Evolutionary conservation across 2,797 vertebrate species (phyloP).

Genomic region (Poeciliopsis presidionis): DNA sequence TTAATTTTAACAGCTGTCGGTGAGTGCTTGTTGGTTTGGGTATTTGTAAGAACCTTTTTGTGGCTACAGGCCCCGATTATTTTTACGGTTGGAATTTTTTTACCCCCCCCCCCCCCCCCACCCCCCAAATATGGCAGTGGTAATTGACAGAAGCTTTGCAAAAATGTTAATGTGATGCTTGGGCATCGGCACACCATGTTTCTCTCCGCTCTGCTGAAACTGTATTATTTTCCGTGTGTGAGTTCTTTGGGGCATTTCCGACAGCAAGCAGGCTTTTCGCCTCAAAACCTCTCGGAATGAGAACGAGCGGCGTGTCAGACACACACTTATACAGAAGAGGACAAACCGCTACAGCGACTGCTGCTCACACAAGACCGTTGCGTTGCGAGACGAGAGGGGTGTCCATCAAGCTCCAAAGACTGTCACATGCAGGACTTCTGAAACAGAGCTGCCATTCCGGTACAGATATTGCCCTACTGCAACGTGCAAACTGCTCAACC

Average conservation of each 20-base stretch:
- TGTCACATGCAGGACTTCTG: neutral
- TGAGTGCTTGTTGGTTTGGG: too few relatives aligned
- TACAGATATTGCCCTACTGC: neutral
- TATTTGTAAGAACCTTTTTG: slow-evolving; percentile 8
- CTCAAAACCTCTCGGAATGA: slow-evolving; percentile 10
- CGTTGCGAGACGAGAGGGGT: slow-evolving; percentile 2
- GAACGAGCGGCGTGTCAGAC: slow-evolving; percentile 4
- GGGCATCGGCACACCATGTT: slow-evolving; percentile 29
- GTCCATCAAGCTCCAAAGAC: slow-evolving; percentile 6
- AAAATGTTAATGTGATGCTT: slow-evolving; percentile 40
- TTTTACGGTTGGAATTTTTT: slow-evolving; percentile 7
- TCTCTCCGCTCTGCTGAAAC: slow-evolving; percentile 24
- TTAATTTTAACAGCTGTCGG: too few relatives aligned
- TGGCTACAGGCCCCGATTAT: neutral
- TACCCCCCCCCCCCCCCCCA: too few relatives aligned
- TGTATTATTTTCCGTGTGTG: slow-evolving; percentile 19
- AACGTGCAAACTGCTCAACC: neutral
- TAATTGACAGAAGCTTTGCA: slow-evolving; percentile 39
- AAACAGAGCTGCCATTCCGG: neutral
- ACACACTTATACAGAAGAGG: slow-evolving; percentile 6
- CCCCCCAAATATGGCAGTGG: slow-evolving; percentile 19
- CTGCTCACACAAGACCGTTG: neutral
- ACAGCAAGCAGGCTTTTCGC: slow-evolving; percentile 29
- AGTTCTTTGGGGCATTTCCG: slow-evolving; percentile 15
- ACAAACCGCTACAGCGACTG: neutral